Percentiles rank a stretch among this genome's conserved stretches.
Conservation (phyloP, 2,888 invertebrate genomes). For the Eupithecia vulgata region DNA sequence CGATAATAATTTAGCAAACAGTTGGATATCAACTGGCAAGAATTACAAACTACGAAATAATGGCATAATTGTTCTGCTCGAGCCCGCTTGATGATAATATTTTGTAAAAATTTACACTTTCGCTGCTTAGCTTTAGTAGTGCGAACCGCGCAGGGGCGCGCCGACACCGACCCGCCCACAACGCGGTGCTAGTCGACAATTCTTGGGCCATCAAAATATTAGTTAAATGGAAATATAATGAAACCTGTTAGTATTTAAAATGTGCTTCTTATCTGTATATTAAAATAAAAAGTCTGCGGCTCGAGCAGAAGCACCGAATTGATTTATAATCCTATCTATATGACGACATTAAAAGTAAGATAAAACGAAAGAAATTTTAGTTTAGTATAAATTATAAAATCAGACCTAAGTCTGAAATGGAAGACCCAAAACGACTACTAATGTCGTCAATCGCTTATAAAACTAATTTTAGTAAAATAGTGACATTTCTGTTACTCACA, state of each 20-base stretch:
- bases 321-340: constrained; percentile 41
- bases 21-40: constrained; percentile 59
- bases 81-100: not conserved
- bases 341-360: constrained; percentile 34
- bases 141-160: too few relatives aligned
- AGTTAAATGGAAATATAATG: not conserved
- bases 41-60: constrained; percentile 53
- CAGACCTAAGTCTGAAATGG: not conserved
- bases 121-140: too few relatives aligned
- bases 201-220: too few relatives aligned
- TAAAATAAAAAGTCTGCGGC: constrained; percentile 3
- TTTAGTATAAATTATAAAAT: constrained; percentile 7
- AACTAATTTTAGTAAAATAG: not conserved
- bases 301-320: constrained; percentile 41
- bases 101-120: not conserved
- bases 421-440: constrained; percentile 14
- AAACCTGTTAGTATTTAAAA: not conserved
- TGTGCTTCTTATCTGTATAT: not conserved
- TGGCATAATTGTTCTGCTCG: constrained; percentile 52
- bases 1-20: constrained; percentile 39
- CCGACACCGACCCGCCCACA: too few relatives aligned
- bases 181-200: too few relatives aligned
- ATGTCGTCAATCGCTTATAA: constrained; percentile 4
- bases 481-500: not conserved
- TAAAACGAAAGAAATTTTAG: constrained; percentile 33